phyloP scores from a whole-genome alignment of 1,140 invertebrate genomes.

The Solenopsis invicta region DNA sequence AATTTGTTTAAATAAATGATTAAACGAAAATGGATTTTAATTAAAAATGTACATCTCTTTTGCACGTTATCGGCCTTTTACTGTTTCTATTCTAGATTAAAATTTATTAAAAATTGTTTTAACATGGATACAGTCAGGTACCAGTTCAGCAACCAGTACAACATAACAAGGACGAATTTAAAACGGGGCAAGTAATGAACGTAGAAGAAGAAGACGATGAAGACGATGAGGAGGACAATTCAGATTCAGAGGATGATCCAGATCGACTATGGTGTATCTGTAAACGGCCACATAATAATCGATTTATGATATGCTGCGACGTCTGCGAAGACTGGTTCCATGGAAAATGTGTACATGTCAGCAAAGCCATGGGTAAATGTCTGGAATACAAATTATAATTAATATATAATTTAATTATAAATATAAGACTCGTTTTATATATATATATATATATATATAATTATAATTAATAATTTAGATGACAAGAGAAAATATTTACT shows the following conservation, averaged over 20 bases:
- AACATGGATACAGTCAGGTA: constrained; percentile 33
- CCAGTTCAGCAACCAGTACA: constrained; percentile 44
- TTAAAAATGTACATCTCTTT: too few species aligned
- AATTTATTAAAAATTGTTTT: constrained; percentile 4
- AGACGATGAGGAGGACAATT: constrained; percentile 88
- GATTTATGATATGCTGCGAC: constrained; percentile 99
- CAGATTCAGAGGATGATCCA: constrained; percentile 96
- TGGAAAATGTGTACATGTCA: constrained; percentile 97
- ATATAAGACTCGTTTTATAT: too few species aligned
- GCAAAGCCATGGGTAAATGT: constrained; percentile 93
- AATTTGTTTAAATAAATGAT: too few species aligned
- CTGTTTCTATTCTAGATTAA: background rate
- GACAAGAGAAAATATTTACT: constrained; percentile 36
- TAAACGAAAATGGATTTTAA: too few species aligned
- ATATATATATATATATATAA: too few species aligned
- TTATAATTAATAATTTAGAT: background rate
- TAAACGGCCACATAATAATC: constrained; percentile 97
- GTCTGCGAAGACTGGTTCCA: constrained; percentile 99
- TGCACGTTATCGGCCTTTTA: too few species aligned
- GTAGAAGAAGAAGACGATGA: constrained; percentile 83
- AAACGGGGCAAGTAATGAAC: constrained; percentile 21
- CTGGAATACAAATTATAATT: background rate
- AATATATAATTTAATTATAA: too few species aligned
- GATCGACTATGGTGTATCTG: constrained; percentile 98
- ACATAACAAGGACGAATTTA: constrained; percentile 52